These are phyloP conservation scores for Argyresthia albistria DNA, from an alignment of 2,888 invertebrate species.

Conservation along the genomic window DNA sequence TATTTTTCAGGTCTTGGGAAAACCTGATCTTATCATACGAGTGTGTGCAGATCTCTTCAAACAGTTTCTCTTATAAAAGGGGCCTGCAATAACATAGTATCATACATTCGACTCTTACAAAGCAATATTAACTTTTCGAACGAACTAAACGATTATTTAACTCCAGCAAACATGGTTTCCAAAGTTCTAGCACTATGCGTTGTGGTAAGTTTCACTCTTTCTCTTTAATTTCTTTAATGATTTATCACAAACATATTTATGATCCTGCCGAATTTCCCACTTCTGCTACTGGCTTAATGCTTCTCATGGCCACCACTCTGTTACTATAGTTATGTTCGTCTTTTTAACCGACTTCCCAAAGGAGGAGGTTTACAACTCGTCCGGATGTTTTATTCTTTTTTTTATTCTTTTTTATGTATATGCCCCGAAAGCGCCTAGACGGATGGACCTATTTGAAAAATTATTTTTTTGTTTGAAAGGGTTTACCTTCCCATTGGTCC, in stretches of 20 bases:
- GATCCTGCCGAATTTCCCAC: no score
- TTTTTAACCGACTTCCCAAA: no score
- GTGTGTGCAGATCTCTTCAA: background rate
- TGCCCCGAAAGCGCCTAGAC: no score
- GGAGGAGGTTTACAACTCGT: no score
- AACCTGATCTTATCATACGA: background rate
- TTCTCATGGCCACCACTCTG: no score
- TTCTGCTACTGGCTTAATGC: no score
- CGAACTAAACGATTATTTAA: conserved; percentile 18
- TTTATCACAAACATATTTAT: no score
- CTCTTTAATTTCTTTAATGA: background rate
- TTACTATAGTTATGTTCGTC: background rate
- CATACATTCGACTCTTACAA: conserved; percentile 6
- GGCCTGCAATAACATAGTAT: background rate
- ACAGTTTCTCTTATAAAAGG: conserved; percentile 35
- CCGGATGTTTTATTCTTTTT: no score
- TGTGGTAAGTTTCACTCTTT: conserved; percentile 35
- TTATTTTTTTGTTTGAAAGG: no score
- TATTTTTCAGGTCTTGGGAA: background rate
- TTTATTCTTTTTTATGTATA: no score
- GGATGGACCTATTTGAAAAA: no score
- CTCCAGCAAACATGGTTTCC: conserved; percentile 39
- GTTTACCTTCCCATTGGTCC: no score
- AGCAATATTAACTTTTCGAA: conserved; percentile 14
- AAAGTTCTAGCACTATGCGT: conserved; percentile 39